Conservation (phyloP, 2,113 vertebrate species). For the Syngnathus floridae region DNA sequence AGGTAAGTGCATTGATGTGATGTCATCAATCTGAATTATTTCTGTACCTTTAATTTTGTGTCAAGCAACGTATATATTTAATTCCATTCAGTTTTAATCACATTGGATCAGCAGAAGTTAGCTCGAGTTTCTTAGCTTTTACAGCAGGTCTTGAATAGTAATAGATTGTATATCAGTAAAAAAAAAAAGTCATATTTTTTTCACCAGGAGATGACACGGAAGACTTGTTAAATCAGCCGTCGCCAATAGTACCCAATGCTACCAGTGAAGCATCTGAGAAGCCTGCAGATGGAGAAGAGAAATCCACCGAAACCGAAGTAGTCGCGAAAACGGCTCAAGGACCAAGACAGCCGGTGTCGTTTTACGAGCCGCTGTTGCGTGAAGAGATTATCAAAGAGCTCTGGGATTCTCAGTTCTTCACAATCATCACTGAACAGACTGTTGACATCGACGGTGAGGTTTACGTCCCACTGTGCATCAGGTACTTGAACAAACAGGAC, state of each 20-base stretch:
- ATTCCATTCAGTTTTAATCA: neutral
- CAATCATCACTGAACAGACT: conserved; percentile 62
- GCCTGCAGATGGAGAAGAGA: conserved; percentile 13
- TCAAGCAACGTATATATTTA: neutral
- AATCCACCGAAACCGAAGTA: conserved; percentile 6
- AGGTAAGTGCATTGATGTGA: conserved; percentile 51
- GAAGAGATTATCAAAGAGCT: conserved; percentile 70
- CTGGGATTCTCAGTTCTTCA: conserved; percentile 71
- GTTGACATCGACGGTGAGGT: conserved; percentile 56
- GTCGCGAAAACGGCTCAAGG: conserved; percentile 4
- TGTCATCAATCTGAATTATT: neutral
- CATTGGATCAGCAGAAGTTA: neutral
- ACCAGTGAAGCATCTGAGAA: conserved; percentile 9
- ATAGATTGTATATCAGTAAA: too few species aligned
- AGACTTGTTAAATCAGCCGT: conserved; percentile 7
- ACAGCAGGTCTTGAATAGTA: neutral
- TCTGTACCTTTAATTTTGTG: neutral
- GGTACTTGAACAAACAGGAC: conserved; percentile 69
- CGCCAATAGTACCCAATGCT: neutral
- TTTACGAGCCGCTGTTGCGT: conserved; percentile 61
- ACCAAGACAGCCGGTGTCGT: conserved; percentile 48
- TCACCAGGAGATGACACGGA: conserved; percentile 15
- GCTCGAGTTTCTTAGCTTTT: neutral
- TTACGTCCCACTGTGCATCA: conserved; percentile 70
- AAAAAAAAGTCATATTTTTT: neutral